Evolutionary conservation across 2,797 vertebrate species (phyloP).

Genomic region (Catostomus latipinnis): DNA sequence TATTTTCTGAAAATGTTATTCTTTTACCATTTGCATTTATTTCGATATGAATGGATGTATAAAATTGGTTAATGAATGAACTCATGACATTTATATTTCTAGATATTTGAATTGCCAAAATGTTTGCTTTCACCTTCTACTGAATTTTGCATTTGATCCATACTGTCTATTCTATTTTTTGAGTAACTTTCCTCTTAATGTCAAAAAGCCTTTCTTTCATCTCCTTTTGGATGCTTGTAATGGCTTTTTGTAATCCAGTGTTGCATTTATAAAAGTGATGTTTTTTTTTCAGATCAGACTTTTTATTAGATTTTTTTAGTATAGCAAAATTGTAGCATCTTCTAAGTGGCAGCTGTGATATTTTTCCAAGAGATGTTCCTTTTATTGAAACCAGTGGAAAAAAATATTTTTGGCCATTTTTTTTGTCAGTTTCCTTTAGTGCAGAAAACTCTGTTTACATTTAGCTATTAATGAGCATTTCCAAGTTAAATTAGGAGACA

Average conservation of each 20-base stretch:
- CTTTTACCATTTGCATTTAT: not conserved
- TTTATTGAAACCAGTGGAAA: no score
- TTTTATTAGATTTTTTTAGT: slow-evolving; percentile 19
- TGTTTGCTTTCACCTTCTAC: not conserved
- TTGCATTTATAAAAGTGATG: slow-evolving; percentile 14
- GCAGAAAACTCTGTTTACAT: slow-evolving; percentile 15
- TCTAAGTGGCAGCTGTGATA: slow-evolving; percentile 77
- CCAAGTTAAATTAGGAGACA: not conserved
- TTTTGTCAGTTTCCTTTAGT: not conserved
- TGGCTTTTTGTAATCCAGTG: not conserved
- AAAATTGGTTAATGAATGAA: slow-evolving; percentile 19
- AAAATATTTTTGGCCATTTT: slow-evolving; percentile 23
- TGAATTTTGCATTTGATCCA: slow-evolving; percentile 27
- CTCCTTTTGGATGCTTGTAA: slow-evolving; percentile 11
- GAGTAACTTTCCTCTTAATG: no score
- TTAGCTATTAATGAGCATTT: not conserved
- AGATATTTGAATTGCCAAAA: slow-evolving; percentile 1
- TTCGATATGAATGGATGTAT: slow-evolving; percentile 16
- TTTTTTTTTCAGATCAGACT: slow-evolving; percentile 16
- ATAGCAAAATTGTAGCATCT: slow-evolving; percentile 78
- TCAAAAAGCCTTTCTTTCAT: slow-evolving; percentile 1
- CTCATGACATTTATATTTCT: slow-evolving; percentile 4
- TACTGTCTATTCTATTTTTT: slow-evolving; percentile 58
- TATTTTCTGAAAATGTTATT: no score
- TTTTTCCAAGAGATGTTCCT: no score